Base-by-base conservation (phyloP, 2,113 vertebrate species). In the Larimichthys crocea region DNA sequence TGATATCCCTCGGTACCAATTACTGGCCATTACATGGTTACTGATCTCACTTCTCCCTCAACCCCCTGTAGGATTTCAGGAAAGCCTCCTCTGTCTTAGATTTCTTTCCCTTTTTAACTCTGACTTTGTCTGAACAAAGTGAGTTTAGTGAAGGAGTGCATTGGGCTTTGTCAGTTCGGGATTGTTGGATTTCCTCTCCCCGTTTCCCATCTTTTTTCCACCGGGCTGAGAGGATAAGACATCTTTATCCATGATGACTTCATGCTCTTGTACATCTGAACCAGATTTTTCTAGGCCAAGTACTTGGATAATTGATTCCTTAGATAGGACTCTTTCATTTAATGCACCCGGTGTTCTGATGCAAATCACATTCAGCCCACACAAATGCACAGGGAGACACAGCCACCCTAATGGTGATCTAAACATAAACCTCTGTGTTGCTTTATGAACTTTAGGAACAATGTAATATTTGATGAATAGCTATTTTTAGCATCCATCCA, bases 21-120 rank as follows among this genome's bases (percentile, higher is more conserved):
- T 95, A 95, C 94, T 91, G 82, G 89, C 92, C 93, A 95, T 95
- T 95, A 95, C 91, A 91, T 94, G 92, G 93, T 94, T 94, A 94
- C 92, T 94, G 93, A 95, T 94, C 93, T 94, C 92, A 92, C 92
- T 90, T 91, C 82, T 92, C 87, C 87, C 87, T 85, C 88, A 92
- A 85, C 85, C 82, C 94, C 90, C 88, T 82, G 91, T 86, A 90
- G 90, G 89, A 91, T 94, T 94, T 94, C 85, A 94, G 88, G 90
- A 93, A 92, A 92, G 88, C 90, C 80, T 86, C 83, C 86, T 68
- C 83, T 87, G 91, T 91, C 90, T 94, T 88, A 85, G 87, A 92
- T 94, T 93, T 91, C 79, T 85, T 86, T 90, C 80, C 82, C 85
- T 83, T 89, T 89, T 90, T 88, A 89, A 89, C 80, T 88, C 84